Conservation (phyloP, 2,113 vertebrate genomes). For the Uria aalge region DNA sequence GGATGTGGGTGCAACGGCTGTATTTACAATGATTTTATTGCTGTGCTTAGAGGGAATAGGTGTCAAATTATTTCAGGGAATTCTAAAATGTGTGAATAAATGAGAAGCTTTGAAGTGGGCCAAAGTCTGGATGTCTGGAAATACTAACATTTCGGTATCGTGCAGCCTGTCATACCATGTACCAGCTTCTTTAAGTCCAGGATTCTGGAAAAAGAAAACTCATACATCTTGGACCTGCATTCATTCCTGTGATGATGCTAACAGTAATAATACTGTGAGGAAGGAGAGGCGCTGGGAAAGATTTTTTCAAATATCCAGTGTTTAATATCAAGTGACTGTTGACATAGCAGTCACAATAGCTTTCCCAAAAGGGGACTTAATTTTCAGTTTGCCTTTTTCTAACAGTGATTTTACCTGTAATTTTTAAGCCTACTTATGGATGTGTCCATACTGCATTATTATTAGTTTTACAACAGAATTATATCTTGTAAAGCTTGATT, state of each 20-base stretch:
- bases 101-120: background rate
- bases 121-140: background rate
- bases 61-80: background rate
- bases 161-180: background rate
- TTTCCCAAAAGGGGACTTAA: background rate
- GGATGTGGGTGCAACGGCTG: background rate
- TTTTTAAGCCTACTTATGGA: background rate
- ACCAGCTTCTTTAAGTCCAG: background rate
- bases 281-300: background rate
- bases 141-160: background rate
- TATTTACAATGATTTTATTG: background rate
- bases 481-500: background rate
- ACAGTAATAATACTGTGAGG: background rate
- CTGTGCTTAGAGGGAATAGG: background rate
- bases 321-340: background rate
- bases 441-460: background rate
- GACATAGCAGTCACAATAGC: background rate
- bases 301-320: background rate
- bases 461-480: background rate
- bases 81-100: background rate
- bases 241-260: background rate
- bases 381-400: background rate
- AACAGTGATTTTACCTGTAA: background rate
- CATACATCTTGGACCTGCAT: background rate
- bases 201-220: conserved; percentile 19